A percentile compares a stretch with the other conserved stretches of the same genome.
phyloP scores from a whole-genome alignment of 2,797 vertebrate species.

The Xenopus petersii region DNA sequence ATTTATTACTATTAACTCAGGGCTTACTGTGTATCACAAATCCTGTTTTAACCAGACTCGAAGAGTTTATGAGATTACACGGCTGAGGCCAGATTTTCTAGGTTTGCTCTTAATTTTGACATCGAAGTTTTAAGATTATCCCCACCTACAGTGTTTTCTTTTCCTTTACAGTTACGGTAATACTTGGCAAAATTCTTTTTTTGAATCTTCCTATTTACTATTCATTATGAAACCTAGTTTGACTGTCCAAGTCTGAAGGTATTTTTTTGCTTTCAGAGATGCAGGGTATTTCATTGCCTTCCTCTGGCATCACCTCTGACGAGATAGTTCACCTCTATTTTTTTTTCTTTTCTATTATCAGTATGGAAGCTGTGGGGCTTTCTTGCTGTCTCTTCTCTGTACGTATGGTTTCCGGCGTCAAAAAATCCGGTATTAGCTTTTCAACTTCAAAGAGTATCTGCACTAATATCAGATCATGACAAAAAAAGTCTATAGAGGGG shows the following conservation, averaged over 20 bases:
- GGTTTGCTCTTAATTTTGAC: neutral
- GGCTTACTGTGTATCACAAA: too few species aligned
- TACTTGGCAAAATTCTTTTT: conserved; percentile 51
- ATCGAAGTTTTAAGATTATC: conserved; percentile 50
- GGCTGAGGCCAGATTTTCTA: neutral
- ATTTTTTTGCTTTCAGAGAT: conserved; percentile 29
- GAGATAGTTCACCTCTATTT: conserved; percentile 16
- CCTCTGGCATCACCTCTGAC: conserved; percentile 12
- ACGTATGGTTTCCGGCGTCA: conserved; percentile 6
- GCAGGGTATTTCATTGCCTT: conserved; percentile 33
- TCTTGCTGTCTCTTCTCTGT: conserved; percentile 1
- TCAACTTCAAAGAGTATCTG: conserved; percentile 22
- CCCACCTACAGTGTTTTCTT: conserved; percentile 67
- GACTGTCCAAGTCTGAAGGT: conserved; percentile 52
- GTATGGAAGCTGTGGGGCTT: conserved; percentile 2
- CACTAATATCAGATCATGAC: neutral
- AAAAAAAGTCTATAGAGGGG: conserved; percentile 6
- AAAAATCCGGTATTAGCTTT: conserved; percentile 23
- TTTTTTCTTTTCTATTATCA: conserved; percentile 20
- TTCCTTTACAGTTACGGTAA: conserved; percentile 67
- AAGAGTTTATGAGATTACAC: neutral
- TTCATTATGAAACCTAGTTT: conserved; percentile 66
- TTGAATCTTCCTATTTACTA: conserved; percentile 58
- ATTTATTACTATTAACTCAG: too few species aligned
- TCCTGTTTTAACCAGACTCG: too few species aligned